Conservation (phyloP, 2,113 vertebrate species). For the Numenius arquata region DNA sequence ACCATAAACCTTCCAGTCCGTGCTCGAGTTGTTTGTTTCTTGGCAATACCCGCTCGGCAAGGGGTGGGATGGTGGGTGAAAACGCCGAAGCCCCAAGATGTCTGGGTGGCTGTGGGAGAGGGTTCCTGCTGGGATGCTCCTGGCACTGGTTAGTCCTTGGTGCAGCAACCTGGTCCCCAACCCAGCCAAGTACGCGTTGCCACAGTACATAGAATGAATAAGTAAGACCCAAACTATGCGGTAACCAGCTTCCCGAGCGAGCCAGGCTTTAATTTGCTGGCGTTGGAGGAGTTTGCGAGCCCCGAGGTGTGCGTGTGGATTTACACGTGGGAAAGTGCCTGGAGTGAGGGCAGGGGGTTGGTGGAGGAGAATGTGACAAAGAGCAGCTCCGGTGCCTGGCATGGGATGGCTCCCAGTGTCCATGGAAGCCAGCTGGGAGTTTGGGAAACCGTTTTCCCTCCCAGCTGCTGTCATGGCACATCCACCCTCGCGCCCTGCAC, state of each 20-base stretch:
- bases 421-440: neutral
- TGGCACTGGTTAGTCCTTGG: neutral
- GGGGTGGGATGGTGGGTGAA: neutral
- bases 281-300: neutral
- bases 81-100: neutral
- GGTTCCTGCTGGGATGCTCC: neutral
- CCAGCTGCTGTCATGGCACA: neutral
- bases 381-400: neutral
- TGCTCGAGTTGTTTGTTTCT: accelerated
- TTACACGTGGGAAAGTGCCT: accelerated
- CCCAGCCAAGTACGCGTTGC: accelerated
- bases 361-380: neutral
- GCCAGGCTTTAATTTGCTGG: neutral
- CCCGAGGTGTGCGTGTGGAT: neutral
- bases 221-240: accelerated
- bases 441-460: neutral
- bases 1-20: accelerated
- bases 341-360: neutral
- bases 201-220: accelerated
- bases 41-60: neutral
- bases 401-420: accelerated
- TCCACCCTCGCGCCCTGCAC: accelerated
- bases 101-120: neutral
- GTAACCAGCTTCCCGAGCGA: accelerated
- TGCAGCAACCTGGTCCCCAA: neutral